Evolutionary conservation across 2,888 invertebrate genomes (phyloP).

Genomic region (Athrips mouffetella): DNA sequence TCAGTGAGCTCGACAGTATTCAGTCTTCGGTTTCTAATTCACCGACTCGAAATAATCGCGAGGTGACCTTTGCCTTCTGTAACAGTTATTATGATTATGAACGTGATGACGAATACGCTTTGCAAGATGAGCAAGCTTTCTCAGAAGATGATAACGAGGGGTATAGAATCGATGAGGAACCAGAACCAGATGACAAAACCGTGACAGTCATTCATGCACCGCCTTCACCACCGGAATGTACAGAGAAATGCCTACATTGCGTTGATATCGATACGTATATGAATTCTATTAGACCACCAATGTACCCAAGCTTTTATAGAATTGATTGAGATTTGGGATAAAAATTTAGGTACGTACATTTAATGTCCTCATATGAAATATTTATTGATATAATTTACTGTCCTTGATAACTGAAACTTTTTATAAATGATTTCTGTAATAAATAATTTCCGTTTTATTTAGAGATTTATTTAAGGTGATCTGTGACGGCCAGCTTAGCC

Average conservation of each 20-base stretch:
- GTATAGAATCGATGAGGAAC: conserved; percentile 2
- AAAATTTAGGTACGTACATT: not conserved
- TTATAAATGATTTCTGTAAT: not conserved
- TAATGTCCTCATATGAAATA: too few species aligned
- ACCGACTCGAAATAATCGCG: not conserved
- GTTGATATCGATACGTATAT: not conserved
- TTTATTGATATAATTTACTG: too few species aligned
- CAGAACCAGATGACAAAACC: not conserved
- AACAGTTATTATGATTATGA: not conserved
- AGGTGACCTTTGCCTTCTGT: conserved; percentile 5
- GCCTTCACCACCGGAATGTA: not conserved
- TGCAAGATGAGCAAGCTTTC: not conserved
- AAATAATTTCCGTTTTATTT: not conserved
- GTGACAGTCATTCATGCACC: not conserved
- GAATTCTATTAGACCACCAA: not conserved
- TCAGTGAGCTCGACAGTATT: conserved; percentile 26
- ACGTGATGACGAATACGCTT: not conserved
- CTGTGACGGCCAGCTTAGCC: too few species aligned
- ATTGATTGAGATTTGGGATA: not conserved
- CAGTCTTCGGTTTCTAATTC: not conserved
- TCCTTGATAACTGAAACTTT: too few species aligned
- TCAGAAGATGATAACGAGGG: not conserved
- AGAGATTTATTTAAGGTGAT: too few species aligned
- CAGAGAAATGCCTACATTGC: not conserved
- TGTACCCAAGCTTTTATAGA: not conserved